Evolutionary conservation across 2,113 vertebrate genomes (phyloP).

Genomic region (Halcyon senegalensis): DNA sequence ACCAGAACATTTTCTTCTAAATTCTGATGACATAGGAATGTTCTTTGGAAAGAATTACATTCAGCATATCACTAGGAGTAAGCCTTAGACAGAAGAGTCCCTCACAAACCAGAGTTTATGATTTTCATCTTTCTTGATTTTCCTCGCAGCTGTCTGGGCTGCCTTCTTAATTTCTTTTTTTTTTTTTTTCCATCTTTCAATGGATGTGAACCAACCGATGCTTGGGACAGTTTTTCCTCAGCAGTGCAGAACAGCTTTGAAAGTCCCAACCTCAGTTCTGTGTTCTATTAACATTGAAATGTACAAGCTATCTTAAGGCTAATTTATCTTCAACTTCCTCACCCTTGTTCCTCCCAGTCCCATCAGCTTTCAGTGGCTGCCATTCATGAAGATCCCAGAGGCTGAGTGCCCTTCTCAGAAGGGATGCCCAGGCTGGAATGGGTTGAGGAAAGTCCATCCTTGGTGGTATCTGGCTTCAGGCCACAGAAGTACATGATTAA

Average conservation of each 20-base stretch:
- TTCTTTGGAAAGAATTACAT: not conserved
- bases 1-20: not conserved
- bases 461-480: not conserved
- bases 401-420: not conserved
- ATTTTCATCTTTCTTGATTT: not conserved
- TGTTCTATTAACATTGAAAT: not conserved
- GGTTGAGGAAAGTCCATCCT: rapidly evolving
- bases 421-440: not conserved
- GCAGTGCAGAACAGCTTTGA: not conserved
- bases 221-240: not conserved
- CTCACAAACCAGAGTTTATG: not conserved
- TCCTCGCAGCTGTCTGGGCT: not conserved
- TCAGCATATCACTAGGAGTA: not conserved
- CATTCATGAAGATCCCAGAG: rapidly evolving
- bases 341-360: not conserved
- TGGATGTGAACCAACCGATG: not conserved
- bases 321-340: not conserved
- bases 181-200: not conserved
- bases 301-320: not conserved
- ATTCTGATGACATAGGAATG: not conserved
- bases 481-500: not conserved
- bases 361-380: not conserved
- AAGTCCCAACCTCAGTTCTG: not conserved
- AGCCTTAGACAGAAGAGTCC: not conserved
- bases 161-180: not conserved